Percentiles rank a stretch among this genome's conserved stretches.
These are phyloP conservation scores for Meriones psammophilus DNA, from an alignment of 2,797 vertebrate genomes.

Conservation along the genomic window DNA sequence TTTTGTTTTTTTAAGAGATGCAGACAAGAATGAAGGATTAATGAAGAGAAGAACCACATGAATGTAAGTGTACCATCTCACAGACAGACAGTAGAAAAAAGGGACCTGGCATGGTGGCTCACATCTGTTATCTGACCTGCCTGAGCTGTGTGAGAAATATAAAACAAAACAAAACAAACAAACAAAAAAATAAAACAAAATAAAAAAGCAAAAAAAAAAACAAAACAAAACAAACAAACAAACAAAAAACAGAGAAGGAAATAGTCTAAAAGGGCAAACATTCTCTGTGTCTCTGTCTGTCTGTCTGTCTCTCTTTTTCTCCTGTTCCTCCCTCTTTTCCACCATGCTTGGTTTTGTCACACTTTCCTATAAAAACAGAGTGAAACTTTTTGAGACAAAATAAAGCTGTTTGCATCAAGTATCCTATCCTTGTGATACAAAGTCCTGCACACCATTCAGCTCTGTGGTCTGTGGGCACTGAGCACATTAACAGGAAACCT, in stretches of 20 bases:
- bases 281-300: neutral
- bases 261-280: neutral
- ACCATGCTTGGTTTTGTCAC: neutral
- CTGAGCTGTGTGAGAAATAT: neutral
- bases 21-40: neutral
- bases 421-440: neutral
- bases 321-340: neutral
- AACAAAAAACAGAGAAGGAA: neutral
- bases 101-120: neutral
- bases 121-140: neutral
- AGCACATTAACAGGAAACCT: neutral
- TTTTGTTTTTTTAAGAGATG: neutral
- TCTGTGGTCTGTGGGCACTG: neutral
- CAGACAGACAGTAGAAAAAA: neutral
- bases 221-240: neutral
- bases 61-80: neutral
- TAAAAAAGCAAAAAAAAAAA: too few relatives aligned
- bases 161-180: neutral
- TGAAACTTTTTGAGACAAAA: neutral
- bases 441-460: neutral
- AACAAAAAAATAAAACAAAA: too few relatives aligned
- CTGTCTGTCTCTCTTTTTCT: too few relatives aligned
- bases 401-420: neutral
- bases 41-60: neutral
- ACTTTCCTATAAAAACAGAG: neutral